phyloP scores from a whole-genome alignment of 2,113 vertebrate genomes.

The Forbesichthys agassizii region DNA sequence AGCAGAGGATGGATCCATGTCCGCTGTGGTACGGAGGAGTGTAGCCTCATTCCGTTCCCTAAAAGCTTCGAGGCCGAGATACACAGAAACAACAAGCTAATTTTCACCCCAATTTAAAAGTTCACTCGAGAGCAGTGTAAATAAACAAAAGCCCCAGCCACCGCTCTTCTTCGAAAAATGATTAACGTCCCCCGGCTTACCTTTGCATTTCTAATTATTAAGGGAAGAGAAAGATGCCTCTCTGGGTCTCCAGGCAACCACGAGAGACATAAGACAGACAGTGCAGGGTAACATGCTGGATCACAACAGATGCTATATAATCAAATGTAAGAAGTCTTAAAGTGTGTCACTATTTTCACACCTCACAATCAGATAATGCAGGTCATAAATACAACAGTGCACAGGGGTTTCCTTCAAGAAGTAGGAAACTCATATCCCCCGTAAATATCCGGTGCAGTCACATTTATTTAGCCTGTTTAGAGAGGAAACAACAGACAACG shows the following conservation, averaged over 20 bases:
- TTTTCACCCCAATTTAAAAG: constrained; percentile 56
- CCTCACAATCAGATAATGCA: constrained; percentile 20
- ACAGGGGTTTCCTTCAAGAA: too few species aligned
- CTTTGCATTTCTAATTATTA: constrained; percentile 70
- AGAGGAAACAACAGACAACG: too few species aligned
- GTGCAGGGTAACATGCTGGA: constrained; percentile 1
- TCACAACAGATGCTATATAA: constrained; percentile 32
- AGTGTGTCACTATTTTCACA: constrained; percentile 26
- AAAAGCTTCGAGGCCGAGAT: constrained; percentile 44
- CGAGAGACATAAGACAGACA: constrained; percentile 30
- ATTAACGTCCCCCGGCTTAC: constrained; percentile 62
- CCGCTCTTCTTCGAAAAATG: constrained; percentile 33
- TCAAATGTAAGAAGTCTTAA: constrained; percentile 26
- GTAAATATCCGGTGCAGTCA: too few species aligned
- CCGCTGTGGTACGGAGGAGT: background rate
- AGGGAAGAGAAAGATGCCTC: constrained; percentile 27
- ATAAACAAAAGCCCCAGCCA: constrained; percentile 54
- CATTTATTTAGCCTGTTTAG: too few species aligned
- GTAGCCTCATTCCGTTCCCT: background rate
- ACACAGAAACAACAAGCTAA: constrained; percentile 40
- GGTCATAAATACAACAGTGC: too few species aligned
- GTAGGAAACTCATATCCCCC: too few species aligned
- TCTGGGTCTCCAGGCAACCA: constrained; percentile 48
- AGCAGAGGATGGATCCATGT: background rate
- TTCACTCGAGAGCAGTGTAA: constrained; percentile 53